A percentile compares a stretch with the other conserved stretches of the same genome.
Conservation (phyloP, 23 tunicate genomes). For the Styela clava region DNA sequence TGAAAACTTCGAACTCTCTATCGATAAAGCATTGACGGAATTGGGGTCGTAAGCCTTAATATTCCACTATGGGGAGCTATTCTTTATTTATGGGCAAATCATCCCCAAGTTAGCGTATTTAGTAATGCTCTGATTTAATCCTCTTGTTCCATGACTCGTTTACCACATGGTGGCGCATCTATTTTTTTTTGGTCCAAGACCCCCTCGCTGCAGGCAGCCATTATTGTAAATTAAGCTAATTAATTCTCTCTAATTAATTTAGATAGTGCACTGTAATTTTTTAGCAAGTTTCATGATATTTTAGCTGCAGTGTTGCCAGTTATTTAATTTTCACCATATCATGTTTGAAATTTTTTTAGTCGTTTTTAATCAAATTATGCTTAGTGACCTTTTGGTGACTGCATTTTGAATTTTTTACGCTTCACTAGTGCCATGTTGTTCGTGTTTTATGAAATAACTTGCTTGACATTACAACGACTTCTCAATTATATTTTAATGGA, state of each 20-base stretch:
- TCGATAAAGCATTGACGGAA: constrained; percentile 68
- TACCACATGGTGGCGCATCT: background rate
- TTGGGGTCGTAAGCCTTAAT: constrained; percentile 1
- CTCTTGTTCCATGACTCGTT: too few species aligned
- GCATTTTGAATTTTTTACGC: too few species aligned
- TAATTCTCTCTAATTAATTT: background rate
- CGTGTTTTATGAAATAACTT: background rate
- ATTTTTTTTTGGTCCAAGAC: background rate
- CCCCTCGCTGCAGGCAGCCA: background rate
- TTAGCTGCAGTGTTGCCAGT: background rate
- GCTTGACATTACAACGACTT: background rate
- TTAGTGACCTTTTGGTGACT: too few species aligned
- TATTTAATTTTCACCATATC: too few species aligned
- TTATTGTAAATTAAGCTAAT: background rate
- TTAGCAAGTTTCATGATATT: background rate
- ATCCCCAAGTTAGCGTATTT: background rate
- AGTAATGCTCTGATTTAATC: background rate
- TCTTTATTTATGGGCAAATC: background rate
- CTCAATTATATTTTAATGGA: background rate
- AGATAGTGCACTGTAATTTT: background rate
- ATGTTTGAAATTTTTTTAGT: background rate
- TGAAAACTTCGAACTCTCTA: constrained; percentile 55
- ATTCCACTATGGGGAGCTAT: background rate
- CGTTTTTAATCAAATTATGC: too few species aligned
- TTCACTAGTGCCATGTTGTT: background rate